These are phyloP conservation scores for Nerophis lumbriciformis DNA, from an alignment of 2,113 vertebrate species.

Conservation along the genomic window DNA sequence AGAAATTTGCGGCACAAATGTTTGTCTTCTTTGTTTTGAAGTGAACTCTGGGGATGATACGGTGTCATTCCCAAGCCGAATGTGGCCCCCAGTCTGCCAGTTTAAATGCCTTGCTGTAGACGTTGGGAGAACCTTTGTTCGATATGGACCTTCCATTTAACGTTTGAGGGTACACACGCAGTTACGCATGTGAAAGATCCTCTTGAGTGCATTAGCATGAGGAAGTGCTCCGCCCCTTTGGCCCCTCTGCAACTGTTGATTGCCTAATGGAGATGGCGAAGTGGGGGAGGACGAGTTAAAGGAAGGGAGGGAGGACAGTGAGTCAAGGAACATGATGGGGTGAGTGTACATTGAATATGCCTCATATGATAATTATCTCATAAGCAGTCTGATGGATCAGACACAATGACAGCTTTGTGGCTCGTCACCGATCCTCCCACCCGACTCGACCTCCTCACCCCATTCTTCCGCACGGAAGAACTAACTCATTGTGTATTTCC, in stretches of 20 bases:
- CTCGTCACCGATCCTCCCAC: conserved; percentile 15
- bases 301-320: neutral
- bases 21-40: too few relatives aligned
- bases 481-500: conserved; percentile 33
- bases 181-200: conserved; percentile 7
- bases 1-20: too few relatives aligned
- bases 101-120: too few relatives aligned
- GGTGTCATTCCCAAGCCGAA: too few relatives aligned
- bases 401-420: conserved; percentile 47
- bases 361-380: conserved; percentile 47
- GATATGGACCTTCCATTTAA: too few relatives aligned
- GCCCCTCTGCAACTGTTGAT: conserved; percentile 10
- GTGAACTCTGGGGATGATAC: too few relatives aligned
- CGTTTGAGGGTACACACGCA: neutral
- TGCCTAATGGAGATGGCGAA: conserved; percentile 20
- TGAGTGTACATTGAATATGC: conserved; percentile 5
- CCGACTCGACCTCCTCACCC: conserved; percentile 14
- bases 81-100: too few relatives aligned
- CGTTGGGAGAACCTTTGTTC: too few relatives aligned
- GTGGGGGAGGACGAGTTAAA: conserved; percentile 9
- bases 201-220: conserved; percentile 11
- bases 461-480: conserved; percentile 23
- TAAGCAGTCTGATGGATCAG: conserved; percentile 31
- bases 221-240: neutral
- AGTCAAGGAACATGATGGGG: conserved; percentile 19